Conservation (phyloP, 30 jellyfish, hydroid and myxozoan species). For the Turritopsis dohrnii region DNA sequence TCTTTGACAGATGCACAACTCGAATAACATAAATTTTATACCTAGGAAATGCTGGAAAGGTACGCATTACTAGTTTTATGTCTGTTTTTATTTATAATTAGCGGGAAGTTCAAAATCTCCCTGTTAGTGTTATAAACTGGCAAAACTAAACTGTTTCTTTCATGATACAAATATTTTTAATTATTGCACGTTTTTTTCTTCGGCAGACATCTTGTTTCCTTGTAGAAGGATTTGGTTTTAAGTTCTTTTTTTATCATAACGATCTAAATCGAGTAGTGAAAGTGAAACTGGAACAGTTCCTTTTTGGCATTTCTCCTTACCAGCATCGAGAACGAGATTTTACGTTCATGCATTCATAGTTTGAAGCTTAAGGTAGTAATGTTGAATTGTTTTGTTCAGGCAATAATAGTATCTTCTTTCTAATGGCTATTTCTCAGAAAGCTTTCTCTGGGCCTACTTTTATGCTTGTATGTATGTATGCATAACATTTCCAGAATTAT, state of each 20-base stretch:
- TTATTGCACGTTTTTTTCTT: neutral
- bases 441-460: too few relatives aligned
- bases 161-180: neutral
- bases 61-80: neutral
- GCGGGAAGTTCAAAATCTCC: neutral
- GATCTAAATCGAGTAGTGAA: neutral
- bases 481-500: too few relatives aligned
- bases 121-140: neutral
- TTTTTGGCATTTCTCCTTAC: too few relatives aligned
- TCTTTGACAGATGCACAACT: neutral
- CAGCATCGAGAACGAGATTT: too few relatives aligned
- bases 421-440: too few relatives aligned
- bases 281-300: neutral
- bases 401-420: too few relatives aligned
- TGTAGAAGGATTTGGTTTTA: neutral
- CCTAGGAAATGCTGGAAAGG: neutral
- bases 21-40: neutral
- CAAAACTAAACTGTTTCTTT: neutral
- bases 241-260: neutral
- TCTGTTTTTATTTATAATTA: neutral
- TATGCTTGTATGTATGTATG: too few relatives aligned
- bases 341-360: too few relatives aligned
- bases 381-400: too few relatives aligned
- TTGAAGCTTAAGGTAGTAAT: too few relatives aligned
- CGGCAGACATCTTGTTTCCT: neutral